Evolutionary conservation across 1,140 invertebrate genomes (phyloP).

Genomic region (Drosophila funebris): DNA sequence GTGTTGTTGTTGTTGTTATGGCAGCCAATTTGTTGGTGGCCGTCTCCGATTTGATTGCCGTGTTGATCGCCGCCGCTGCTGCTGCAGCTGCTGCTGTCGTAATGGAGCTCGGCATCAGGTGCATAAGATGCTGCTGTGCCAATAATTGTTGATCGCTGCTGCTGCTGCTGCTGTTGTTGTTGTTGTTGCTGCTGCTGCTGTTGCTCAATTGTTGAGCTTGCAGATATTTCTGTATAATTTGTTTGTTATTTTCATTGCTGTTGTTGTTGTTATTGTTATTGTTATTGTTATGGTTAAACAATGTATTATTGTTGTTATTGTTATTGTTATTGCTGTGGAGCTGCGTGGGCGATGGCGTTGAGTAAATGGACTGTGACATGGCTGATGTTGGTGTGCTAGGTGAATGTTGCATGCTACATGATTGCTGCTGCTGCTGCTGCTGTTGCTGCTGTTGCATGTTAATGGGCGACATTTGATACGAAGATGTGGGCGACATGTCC

Average conservation of each 20-base stretch:
- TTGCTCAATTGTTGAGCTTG: slow-evolving; percentile 67
- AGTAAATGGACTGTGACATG: slow-evolving; percentile 61
- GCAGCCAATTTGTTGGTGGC: slow-evolving; percentile 38
- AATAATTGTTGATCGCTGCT: slow-evolving; percentile 58
- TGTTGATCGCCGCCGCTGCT: slow-evolving; percentile 52
- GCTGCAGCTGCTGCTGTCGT: slow-evolving; percentile 54
- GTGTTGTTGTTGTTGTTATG: slow-evolving; percentile 56
- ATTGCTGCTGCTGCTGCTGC: slow-evolving; percentile 49
- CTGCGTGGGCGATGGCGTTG: slow-evolving; percentile 67
- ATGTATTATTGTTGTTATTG: slow-evolving; percentile 62
- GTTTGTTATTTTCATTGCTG: slow-evolving; percentile 70
- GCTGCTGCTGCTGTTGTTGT: slow-evolving; percentile 43
- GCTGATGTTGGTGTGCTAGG: slow-evolving; percentile 61
- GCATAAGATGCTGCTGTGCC: slow-evolving; percentile 56
- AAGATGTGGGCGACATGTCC: slow-evolving; percentile 68
- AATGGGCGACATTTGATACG: slow-evolving; percentile 69
- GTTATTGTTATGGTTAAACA: slow-evolving; percentile 69
- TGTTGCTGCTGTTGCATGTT: slow-evolving; percentile 67
- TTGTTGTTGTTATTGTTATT: slow-evolving; percentile 63
- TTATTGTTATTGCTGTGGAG: slow-evolving; percentile 62
- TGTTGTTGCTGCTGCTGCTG: slow-evolving; percentile 44
- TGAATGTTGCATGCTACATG: slow-evolving; percentile 68
- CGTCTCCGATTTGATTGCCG: slow-evolving; percentile 60
- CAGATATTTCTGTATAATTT: slow-evolving; percentile 81
- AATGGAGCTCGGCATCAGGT: slow-evolving; percentile 65